phyloP scores from a whole-genome alignment of 2,888 invertebrate genomes.

The Antitype chi region DNA sequence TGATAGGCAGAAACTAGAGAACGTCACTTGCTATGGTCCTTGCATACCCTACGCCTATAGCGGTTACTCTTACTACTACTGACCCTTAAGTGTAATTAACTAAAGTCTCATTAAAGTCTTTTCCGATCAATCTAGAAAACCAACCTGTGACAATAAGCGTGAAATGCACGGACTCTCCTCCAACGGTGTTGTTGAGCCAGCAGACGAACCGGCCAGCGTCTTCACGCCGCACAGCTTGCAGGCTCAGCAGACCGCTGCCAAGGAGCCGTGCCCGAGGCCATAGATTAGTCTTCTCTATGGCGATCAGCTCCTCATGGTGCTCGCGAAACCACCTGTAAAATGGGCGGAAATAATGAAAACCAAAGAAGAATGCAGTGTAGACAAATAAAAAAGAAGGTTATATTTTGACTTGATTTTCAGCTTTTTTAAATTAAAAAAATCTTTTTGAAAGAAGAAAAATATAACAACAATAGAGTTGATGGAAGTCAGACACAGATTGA shows the following conservation, averaged over 20 bases:
- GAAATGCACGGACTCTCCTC: conserved; percentile 95
- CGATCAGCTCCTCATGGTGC: conserved; percentile 92
- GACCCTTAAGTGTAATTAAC: neutral
- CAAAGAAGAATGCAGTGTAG: neutral
- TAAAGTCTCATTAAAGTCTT: too few species aligned
- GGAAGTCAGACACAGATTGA: neutral
- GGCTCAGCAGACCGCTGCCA: conserved; percentile 91
- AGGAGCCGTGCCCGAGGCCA: conserved; percentile 79
- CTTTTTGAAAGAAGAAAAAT: neutral
- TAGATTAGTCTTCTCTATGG: conserved; percentile 91
- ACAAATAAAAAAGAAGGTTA: neutral
- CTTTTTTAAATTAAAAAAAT: neutral
- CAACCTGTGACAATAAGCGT: conserved; percentile 94
- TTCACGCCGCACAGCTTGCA: conserved; percentile 93
- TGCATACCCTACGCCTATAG: neutral
- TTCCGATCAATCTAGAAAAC: conserved; percentile 29
- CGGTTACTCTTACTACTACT: too few species aligned
- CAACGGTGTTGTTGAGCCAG: conserved; percentile 97
- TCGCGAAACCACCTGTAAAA: conserved; percentile 93
- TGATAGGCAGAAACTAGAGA: neutral
- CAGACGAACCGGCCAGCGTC: conserved; percentile 97
- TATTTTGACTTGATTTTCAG: neutral
- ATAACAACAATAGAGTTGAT: neutral
- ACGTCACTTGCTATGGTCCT: neutral
- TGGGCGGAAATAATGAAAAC: neutral